Evolutionary conservation across 2,888 invertebrate genomes (phyloP), one percentile per base, ranked within the genome.

Genomic region (Strigamia maritima): DNA sequence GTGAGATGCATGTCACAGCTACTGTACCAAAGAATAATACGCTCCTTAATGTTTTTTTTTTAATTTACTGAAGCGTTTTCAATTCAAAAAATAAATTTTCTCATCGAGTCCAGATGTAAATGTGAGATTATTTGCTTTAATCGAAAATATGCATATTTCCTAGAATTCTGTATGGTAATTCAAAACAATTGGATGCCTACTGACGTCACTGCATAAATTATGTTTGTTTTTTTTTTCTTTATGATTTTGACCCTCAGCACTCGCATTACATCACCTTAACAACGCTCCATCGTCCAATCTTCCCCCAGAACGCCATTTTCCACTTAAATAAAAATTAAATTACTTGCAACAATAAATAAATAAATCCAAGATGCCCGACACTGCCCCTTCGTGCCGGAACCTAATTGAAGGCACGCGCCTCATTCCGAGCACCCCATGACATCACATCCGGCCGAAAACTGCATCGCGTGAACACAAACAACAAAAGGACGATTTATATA

Each of bases 401-500:
- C 70, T 70, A 70, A 70, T 70, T 70, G 70, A 26, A 12, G 70
- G 70, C 70, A 70, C 70, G 70, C 14, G 70, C 70, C 70, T 70
- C 70, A 70, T 70, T 70, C 26, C 70, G 70, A 70, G 70, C 70
- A 70, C 70, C 70, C 28, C 12, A 70, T 70, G 70, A 70, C 70
- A 70, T 70, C 70, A 70, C 28, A 70, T 70, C 70, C 70, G 70
- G 26, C 14, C 26, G 70, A 70, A 70, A 70, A 12, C 70, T 70
- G 70, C 60, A 28, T 70, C 70, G 70, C 70, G 70, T 70, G 70
- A 70, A 70, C 70, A 26, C 26, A 70, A 28, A 14, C 70, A 70
- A 70, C 70, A 70, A 70, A 70, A 70, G 70, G 70, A 70, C 70
- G 70, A 70, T 70, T 70, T 70, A 70, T 70, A 70, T 70, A 70